These are phyloP conservation scores for Parnassius glacialis DNA, from an alignment of 2,888 invertebrate species.

Conservation along the genomic window DNA sequence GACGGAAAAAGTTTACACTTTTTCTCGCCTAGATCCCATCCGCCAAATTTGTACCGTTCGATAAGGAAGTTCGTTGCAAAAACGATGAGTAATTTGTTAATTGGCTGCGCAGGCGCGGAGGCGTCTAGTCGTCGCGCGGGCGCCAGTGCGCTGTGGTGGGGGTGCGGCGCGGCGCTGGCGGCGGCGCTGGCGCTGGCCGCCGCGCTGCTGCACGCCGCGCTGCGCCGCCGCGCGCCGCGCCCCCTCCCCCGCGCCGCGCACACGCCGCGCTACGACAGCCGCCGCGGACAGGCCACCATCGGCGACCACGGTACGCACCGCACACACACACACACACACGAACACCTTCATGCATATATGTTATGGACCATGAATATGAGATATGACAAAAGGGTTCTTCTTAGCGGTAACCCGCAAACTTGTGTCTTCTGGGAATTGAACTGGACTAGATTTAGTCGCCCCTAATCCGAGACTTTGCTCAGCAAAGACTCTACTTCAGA, in stretches of 20 bases:
- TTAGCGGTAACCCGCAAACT: no score
- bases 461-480: no score
- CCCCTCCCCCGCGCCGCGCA: constrained; percentile 83
- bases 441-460: no score
- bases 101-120: constrained; percentile 15
- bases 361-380: no score
- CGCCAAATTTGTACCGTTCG: no score
- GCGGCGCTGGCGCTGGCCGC: constrained; percentile 74
- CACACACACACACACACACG: not conserved
- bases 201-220: constrained; percentile 82
- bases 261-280: constrained; percentile 86
- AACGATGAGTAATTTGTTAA: no score
- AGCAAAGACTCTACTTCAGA: no score
- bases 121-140: constrained; percentile 20
- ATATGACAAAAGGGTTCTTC: no score
- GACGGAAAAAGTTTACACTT: no score
- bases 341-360: not conserved
- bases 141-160: constrained; percentile 52
- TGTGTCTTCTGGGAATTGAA: no score
- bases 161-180: constrained; percentile 52
- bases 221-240: constrained; percentile 87
- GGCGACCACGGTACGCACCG: constrained; percentile 83
- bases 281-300: constrained; percentile 93
- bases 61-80: no score
- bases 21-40: no score